These are phyloP conservation scores for Dinothrombium tinctorium DNA, from an alignment of 1,140 invertebrate genomes.

Conservation along the genomic window DNA sequence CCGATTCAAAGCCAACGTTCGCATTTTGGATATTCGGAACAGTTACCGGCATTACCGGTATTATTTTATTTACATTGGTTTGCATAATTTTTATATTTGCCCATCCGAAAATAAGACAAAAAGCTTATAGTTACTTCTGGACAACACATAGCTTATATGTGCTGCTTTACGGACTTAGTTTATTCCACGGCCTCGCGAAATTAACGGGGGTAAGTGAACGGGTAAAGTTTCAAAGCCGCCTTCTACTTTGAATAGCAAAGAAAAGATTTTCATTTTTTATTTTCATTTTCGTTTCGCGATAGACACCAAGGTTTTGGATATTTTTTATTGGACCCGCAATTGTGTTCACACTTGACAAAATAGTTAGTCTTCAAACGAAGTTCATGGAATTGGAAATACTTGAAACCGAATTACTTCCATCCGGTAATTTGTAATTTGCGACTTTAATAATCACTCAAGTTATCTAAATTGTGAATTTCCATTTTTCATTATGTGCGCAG, in stretches of 20 bases:
- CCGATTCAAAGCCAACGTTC: constrained; percentile 68
- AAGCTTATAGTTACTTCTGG: constrained; percentile 93
- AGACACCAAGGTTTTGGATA: constrained; percentile 60
- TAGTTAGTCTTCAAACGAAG: constrained; percentile 68
- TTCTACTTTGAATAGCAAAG: too few species aligned
- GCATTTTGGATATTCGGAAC: constrained; percentile 86
- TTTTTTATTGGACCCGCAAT: constrained; percentile 84
- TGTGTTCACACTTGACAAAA: constrained; percentile 70
- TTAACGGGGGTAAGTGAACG: constrained; percentile 52
- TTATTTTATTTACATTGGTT: constrained; percentile 74
- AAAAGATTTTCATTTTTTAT: neutral
- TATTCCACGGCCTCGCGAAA: constrained; percentile 81
- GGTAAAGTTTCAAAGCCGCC: neutral
- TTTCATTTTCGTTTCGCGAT: constrained; percentile 15
- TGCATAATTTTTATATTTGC: constrained; percentile 92
- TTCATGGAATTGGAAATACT: constrained; percentile 84
- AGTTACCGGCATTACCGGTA: constrained; percentile 79
- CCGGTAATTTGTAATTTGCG: constrained; percentile 36
- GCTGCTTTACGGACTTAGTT: constrained; percentile 58
- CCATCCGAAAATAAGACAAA: constrained; percentile 71
- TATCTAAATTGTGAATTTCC: too few species aligned
- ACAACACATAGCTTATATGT: constrained; percentile 84
- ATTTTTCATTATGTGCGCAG: constrained; percentile 19
- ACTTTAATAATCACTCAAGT: constrained; percentile 52
- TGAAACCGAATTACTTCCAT: constrained; percentile 82